A percentile compares a stretch with the other conserved stretches of the same genome.
These are phyloP conservation scores for Malthinus flaveolus DNA, from an alignment of 2,888 invertebrate species.

Conservation along the genomic window DNA sequence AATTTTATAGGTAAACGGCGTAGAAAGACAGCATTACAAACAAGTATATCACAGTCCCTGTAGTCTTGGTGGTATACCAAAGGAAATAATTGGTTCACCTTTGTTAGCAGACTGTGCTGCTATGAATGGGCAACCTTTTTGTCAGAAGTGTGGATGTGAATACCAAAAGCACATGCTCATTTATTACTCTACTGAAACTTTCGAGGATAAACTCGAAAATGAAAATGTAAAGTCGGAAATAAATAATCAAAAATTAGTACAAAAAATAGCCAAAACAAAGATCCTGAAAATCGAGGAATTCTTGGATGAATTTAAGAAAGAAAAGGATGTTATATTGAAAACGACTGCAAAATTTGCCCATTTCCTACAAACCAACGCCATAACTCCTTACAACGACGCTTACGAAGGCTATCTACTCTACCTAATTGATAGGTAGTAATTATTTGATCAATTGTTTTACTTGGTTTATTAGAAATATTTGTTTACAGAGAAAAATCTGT, in stretches of 20 bases:
- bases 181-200: slow-evolving; percentile 45
- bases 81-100: slow-evolving; percentile 45
- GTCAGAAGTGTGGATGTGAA: slow-evolving; percentile 42
- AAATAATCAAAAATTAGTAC: not conserved
- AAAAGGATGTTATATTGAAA: slow-evolving; percentile 35
- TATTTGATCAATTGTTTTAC: not conserved
- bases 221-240: slow-evolving; percentile 39
- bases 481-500: slow-evolving; percentile 2
- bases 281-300: not conserved
- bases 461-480: not conserved
- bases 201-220: slow-evolving; percentile 39
- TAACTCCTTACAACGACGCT: slow-evolving; percentile 41
- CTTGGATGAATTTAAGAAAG: slow-evolving; percentile 25
- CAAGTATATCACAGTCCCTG: slow-evolving; percentile 49
- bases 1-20: not conserved
- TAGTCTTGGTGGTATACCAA: slow-evolving; percentile 43
- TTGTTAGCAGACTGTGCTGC: slow-evolving; percentile 44
- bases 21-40: slow-evolving; percentile 38
- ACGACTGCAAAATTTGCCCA: slow-evolving; percentile 41
- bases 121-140: slow-evolving; percentile 38
- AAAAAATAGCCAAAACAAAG: not conserved
- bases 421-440: slow-evolving; percentile 40
- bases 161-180: slow-evolving; percentile 48
- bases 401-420: slow-evolving; percentile 42
- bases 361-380: slow-evolving; percentile 42